A percentile compares a stretch with the other conserved stretches of the same genome.
phyloP scores from a whole-genome alignment of 1,140 invertebrate species.

The Antheraea pernyi region DNA sequence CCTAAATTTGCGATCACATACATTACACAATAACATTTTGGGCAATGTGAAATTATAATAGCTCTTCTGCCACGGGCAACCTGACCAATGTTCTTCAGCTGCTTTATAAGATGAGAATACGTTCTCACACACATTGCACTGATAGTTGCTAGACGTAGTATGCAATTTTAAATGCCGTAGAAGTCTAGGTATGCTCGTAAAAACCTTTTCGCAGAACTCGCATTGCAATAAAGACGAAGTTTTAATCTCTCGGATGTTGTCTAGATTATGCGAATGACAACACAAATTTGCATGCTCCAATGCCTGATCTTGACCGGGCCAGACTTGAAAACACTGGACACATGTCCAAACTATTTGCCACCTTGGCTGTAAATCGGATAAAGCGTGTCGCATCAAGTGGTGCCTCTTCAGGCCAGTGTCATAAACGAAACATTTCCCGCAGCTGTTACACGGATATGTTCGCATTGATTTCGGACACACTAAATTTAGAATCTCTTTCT shows the following conservation, averaged over 20 bases:
- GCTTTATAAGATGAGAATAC: conserved; percentile 61
- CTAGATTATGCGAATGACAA: conserved; percentile 41
- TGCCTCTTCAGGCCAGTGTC: conserved; percentile 64
- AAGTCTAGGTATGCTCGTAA: conserved; percentile 65
- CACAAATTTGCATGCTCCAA: conserved; percentile 53
- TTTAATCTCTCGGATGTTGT: conserved; percentile 59
- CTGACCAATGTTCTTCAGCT: conserved; percentile 64
- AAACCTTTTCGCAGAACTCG: conserved; percentile 73
- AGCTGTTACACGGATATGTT: conserved; percentile 57
- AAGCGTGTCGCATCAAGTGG: conserved; percentile 51
- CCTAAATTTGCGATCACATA: conserved; percentile 71
- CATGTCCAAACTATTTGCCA: conserved; percentile 76
- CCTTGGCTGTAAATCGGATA: conserved; percentile 45
- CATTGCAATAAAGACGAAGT: conserved; percentile 61
- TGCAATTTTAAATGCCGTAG: conserved; percentile 62
- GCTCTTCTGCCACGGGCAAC: conserved; percentile 59
- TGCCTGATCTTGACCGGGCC: conserved; percentile 59
- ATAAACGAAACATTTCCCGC: conserved; percentile 69
- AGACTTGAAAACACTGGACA: conserved; percentile 69
- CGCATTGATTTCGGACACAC: conserved; percentile 49
- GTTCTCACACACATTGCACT: conserved; percentile 62
- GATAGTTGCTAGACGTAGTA: conserved; percentile 57
- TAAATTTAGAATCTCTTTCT: conserved; percentile 61
- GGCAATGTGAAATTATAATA: conserved; percentile 64
- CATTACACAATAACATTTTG: conserved; percentile 67